phyloP scores from a whole-genome alignment of 2,797 vertebrate genomes.

The Notolepis coatsorum region DNA sequence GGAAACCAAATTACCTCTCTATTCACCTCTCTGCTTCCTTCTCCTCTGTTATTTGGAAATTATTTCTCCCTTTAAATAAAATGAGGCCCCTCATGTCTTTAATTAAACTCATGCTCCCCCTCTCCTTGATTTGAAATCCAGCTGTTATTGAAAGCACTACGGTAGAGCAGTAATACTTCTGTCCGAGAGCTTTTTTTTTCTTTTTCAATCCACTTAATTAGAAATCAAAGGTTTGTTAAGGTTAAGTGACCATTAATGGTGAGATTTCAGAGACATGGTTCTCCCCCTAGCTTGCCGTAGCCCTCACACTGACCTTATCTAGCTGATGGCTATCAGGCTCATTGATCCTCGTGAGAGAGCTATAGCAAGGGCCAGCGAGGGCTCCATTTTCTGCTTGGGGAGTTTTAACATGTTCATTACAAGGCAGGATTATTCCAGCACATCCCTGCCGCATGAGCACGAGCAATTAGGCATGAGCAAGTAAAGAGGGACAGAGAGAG shows the following conservation, averaged over 20 bases:
- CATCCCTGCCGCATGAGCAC: no score
- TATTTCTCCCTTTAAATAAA: conserved; percentile 67
- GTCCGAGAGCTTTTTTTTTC: conserved; percentile 1
- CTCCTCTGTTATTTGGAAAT: conserved; percentile 41
- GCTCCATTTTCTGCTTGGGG: neutral
- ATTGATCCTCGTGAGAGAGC: conserved; percentile 46
- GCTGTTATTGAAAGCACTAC: conserved; percentile 57
- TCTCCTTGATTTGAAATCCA: conserved; percentile 48
- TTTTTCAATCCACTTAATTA: conserved; percentile 22
- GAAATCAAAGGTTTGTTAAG: conserved; percentile 43
- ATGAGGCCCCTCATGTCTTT: conserved; percentile 54
- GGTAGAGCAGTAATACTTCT: conserved; percentile 44
- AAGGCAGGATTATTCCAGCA: conserved; percentile 39
- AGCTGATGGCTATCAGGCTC: conserved; percentile 29
- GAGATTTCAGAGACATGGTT: conserved; percentile 13
- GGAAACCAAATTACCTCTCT: conserved; percentile 59
- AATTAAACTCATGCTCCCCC: conserved; percentile 53
- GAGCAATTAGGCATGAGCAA: no score
- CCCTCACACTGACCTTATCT: conserved; percentile 3
- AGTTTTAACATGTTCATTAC: conserved; percentile 51
- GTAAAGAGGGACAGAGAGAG: no score
- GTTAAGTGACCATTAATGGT: conserved; percentile 37
- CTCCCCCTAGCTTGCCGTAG: neutral
- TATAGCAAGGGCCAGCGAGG: neutral
- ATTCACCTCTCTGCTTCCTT: conserved; percentile 43